Evolutionary conservation across 2,797 vertebrate species (phyloP).

Genomic region (Molossus alvarezi): DNA sequence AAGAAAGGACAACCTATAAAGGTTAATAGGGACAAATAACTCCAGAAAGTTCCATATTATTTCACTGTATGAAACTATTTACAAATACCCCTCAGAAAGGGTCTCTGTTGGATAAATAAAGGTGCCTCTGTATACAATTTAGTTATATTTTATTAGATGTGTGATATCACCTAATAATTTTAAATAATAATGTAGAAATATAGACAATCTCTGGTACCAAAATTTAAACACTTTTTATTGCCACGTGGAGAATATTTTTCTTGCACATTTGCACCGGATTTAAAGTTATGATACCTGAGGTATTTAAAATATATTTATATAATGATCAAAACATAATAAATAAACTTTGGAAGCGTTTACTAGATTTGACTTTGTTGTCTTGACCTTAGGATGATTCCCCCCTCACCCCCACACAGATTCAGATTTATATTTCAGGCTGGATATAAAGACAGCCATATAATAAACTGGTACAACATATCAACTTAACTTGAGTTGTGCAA

Average conservation of each 20-base stretch:
- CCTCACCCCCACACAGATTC: background rate
- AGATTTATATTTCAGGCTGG: background rate
- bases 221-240: background rate
- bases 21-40: background rate
- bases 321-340: background rate
- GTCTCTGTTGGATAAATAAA: background rate
- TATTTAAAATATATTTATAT: slow-evolving; percentile 20
- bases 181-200: slow-evolving; percentile 45
- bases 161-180: background rate
- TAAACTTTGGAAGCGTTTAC: background rate
- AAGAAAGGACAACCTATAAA: background rate
- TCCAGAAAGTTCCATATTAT: background rate
- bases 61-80: slow-evolving; percentile 38
- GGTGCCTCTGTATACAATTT: background rate
- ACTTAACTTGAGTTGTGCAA: background rate
- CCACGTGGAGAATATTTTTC: background rate
- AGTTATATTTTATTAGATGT: background rate
- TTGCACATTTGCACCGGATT: background rate
- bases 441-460: background rate
- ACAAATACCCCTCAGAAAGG: background rate
- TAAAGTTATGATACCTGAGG: background rate
- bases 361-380: background rate
- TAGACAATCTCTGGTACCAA: background rate
- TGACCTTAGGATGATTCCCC: background rate
- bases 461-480: background rate